Base-by-base conservation (phyloP, 2,113 vertebrate genomes). In the Lycaon pictus region DNA sequence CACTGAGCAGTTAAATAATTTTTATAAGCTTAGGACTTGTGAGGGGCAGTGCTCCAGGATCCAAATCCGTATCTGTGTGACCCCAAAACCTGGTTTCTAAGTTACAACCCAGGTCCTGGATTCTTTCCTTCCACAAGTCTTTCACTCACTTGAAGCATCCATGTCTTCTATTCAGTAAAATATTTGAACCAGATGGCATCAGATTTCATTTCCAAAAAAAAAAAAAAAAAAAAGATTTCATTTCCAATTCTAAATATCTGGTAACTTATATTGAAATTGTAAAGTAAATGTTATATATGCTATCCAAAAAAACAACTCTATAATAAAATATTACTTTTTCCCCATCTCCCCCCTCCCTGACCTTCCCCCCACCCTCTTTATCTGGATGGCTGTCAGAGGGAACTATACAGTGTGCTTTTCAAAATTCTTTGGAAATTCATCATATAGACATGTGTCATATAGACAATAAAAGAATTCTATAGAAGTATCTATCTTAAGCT, bases 241-340 rank as follows among this genome's bases (percentile, higher is more conserved):
- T 90, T 81, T 90, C 56, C 37, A 94, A 17, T 93, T 88, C 20
- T 84, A 82, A 93, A 22, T 27, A 56, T 60, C 15, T 84, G 63
- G 79, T 37, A 82, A 79, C 5, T 82, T 55, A 65, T 3, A 62
- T 6, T 87, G 23, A 94, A 90, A 92, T 80, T 11, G 32, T 93
- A 90, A 94, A 83, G 88, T 79, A 74, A 60, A 84, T 51, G 22
- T 69, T n/a, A 60, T 32, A 80, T 12, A 37, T 53, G 48, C 23
- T 72, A 51, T 48, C 67, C 79, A 60, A 69, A 69, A 96, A 96
- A 95, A 48, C 11, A 94, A 62, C n/a, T 79, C 48, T 71, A 29
- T 29, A 58, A 88, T 92, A 72, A 92, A 97, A 80, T 20, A 72
- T 1, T 62, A 27, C 48, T 9, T 27, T 63, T 29, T 62, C 58